Base-by-base conservation (phyloP, 2,797 vertebrate species). In the Lycodopsis pacificus region DNA sequence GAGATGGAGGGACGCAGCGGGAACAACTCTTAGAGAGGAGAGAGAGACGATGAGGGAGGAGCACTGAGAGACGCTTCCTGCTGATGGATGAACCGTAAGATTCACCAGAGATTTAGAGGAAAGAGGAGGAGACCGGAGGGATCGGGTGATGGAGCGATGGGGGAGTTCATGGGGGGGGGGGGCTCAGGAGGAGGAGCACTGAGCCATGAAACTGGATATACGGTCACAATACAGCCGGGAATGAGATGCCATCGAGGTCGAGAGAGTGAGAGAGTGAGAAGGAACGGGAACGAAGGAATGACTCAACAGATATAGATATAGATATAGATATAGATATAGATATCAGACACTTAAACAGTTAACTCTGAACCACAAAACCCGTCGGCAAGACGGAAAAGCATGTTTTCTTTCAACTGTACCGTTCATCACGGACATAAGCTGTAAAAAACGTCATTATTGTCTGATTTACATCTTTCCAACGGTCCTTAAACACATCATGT, bases 151-250 rank as follows among this genome's bases (percentile, higher is more conserved):
- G 73, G 69, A 44, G 68, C 27, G 65, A 71, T 58, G 27, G 48
- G 69, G 70, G 56, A 72, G 65, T 38, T 74, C 49, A 53, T 51
- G 61, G 19, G 1, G 4, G 51, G 30, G 36, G 44, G 36, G 20
- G 14, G n/a, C 36, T 25, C 25, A 25, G 25, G 32, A 14, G n/a
- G 48, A 20, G 64, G 62, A 71, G 75, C 58, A 51, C 69, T 27
- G 11, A 80, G 71, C 63, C 68, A n/a, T 62, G 78, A 80, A 86
- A 81, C 19, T 25, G 85, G 76, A 87, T 81, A 69, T 84, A 82
- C 72, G 69, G 62, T 34, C 69, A 85, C 73, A 78, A 88, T 83
- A 80, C 12, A 0, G 20, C 0, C 5, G 62, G 53, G 71, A 84
- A 84, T 80, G 51, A 80, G 83, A 87, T 75, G 77, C 71, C 65